These are phyloP conservation scores for Trichopria drosophilae DNA, from an alignment of 2,888 invertebrate species.

Conservation along the genomic window DNA sequence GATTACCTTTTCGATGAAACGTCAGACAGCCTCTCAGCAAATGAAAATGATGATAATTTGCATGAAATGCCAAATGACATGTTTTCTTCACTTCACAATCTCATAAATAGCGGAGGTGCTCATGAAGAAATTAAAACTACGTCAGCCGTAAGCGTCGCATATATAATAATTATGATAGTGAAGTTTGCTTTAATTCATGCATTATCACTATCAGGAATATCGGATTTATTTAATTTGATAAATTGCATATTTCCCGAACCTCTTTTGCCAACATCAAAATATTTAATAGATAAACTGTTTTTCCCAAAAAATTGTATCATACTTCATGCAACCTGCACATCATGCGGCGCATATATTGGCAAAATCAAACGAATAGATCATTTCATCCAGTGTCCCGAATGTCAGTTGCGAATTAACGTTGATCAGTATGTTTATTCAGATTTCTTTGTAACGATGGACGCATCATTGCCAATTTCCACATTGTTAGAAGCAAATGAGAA, in stretches of 20 bases:
- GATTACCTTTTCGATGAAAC: too few relatives aligned
- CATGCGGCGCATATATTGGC: slow-evolving; percentile 2
- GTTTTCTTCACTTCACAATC: too few relatives aligned
- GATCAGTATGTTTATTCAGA: slow-evolving; percentile 6
- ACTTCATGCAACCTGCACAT: slow-evolving; percentile 11
- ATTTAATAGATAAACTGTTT: slow-evolving; percentile 9
- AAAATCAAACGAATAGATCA: not conserved
- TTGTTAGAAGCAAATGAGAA: not conserved
- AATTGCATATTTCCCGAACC: slow-evolving; percentile 13
- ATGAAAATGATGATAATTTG: too few relatives aligned
- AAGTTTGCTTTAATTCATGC: slow-evolving; percentile 12
- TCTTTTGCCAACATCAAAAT: slow-evolving; percentile 19
- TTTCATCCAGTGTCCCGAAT: slow-evolving; percentile 2
- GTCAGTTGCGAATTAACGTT: not conserved
- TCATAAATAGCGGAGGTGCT: too few relatives aligned
- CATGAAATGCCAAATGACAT: too few relatives aligned
- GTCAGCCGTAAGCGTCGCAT: too few relatives aligned
- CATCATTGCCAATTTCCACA: slow-evolving; percentile 4
- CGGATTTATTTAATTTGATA: slow-evolving; percentile 18
- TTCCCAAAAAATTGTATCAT: not conserved
- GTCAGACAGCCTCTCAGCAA: too few relatives aligned
- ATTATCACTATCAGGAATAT: slow-evolving; percentile 11
- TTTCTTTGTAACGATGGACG: slow-evolving; percentile 17
- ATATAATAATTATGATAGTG: slow-evolving; percentile 17
- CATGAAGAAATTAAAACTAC: too few relatives aligned